Conservation (phyloP, 2,113 vertebrate genomes). For the Periophthalmodon schlosseri region DNA sequence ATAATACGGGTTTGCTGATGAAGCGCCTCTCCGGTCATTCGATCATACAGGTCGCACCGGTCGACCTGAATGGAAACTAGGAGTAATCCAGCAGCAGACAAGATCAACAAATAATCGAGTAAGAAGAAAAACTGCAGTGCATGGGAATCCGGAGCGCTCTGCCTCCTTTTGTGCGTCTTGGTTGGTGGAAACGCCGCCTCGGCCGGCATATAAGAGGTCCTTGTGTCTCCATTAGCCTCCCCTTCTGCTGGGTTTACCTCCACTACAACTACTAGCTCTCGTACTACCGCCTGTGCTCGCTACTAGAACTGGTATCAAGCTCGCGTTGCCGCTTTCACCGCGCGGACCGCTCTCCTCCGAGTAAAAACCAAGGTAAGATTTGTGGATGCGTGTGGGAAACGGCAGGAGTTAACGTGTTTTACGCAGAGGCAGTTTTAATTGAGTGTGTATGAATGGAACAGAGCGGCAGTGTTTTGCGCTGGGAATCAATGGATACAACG, state of each 20-base stretch:
- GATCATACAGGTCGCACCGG: constrained; percentile 69
- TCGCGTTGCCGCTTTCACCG: constrained; percentile 15
- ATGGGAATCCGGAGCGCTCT: constrained; percentile 72
- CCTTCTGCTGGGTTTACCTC: constrained; percentile 56
- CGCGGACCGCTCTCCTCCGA: constrained; percentile 24
- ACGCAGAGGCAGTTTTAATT: neutral
- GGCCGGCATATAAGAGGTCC: constrained; percentile 73
- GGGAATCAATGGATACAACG: constrained; percentile 44
- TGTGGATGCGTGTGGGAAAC: constrained; percentile 14
- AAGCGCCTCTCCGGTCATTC: constrained; percentile 68
- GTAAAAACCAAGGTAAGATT: constrained; percentile 56
- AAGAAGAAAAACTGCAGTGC: constrained; percentile 55
- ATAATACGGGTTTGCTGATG: constrained; percentile 75
- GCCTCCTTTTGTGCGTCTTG: constrained; percentile 57
- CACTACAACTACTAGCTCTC: constrained; percentile 22
- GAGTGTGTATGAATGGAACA: constrained; percentile 21
- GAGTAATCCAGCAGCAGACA: constrained; percentile 47
- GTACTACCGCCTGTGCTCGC: constrained; percentile 28
- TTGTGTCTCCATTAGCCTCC: constrained; percentile 63
- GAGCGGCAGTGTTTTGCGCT: constrained; percentile 23
- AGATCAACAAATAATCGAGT: constrained; percentile 32
- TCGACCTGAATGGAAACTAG: constrained; percentile 60
- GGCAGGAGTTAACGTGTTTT: neutral
- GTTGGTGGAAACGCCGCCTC: constrained; percentile 60
- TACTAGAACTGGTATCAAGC: constrained; percentile 28